These are phyloP conservation scores for Cyanoramphus novaezelandiae DNA, from an alignment of 2,113 vertebrate genomes.

Conservation along the genomic window DNA sequence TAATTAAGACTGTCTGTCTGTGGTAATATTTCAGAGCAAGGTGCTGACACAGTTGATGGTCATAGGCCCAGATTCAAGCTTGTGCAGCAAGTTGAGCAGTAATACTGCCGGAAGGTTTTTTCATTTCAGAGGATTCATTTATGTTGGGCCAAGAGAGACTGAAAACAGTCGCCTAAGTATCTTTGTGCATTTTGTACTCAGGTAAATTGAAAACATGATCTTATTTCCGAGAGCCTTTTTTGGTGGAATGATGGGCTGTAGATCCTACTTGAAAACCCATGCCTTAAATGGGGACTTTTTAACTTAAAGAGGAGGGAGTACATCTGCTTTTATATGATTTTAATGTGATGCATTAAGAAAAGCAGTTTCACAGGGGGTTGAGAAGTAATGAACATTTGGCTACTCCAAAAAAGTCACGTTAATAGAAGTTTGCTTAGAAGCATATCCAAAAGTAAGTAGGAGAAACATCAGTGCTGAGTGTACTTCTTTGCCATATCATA, in stretches of 20 bases:
- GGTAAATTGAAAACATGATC: not conserved
- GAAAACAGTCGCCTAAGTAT: not conserved
- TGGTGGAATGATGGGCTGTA: not conserved
- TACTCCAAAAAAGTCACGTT: not conserved
- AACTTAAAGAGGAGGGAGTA: not conserved
- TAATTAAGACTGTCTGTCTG: not conserved
- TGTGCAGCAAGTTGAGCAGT: not conserved
- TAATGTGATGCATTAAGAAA: not conserved
- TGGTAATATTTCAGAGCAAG: not conserved
- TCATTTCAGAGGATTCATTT: not conserved
- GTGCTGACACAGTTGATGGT: not conserved
- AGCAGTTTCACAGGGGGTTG: not conserved
- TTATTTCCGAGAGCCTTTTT: not conserved
- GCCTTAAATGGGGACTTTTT: not conserved
- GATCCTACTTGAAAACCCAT: not conserved
- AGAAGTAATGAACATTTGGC: not conserved
- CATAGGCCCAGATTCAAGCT: not conserved
- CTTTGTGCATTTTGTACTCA: not conserved
- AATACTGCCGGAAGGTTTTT: not conserved
- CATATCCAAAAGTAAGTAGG: not conserved
- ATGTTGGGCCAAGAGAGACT: not conserved
- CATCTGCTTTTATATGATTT: not conserved
- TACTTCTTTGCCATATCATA: not conserved
- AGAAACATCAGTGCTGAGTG: not conserved
- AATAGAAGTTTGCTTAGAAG: not conserved